These are phyloP conservation scores for Malurus elegans DNA, from an alignment of 2,113 vertebrate genomes.

Conservation along the genomic window DNA sequence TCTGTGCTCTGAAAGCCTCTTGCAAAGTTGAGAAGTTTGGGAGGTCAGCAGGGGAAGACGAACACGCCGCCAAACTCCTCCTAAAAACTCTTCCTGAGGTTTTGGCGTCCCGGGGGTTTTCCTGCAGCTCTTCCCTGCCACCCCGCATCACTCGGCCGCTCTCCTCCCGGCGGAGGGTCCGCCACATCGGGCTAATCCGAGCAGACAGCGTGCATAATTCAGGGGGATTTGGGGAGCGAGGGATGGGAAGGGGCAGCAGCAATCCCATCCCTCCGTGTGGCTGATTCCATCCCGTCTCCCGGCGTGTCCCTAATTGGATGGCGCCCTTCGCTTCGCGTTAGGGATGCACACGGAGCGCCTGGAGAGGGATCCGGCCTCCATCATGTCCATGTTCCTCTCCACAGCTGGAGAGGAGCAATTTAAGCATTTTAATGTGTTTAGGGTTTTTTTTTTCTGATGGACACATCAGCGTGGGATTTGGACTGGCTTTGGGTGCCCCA, in stretches of 20 bases:
- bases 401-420: fast-evolving
- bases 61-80: background rate
- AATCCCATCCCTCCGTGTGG: fast-evolving
- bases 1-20: background rate
- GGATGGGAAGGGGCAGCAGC: background rate
- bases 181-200: background rate
- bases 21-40: background rate
- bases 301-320: background rate
- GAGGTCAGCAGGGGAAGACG: fast-evolving
- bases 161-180: background rate
- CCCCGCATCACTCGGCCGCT: background rate
- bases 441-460: background rate
- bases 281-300: background rate
- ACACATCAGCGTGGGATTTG: background rate
- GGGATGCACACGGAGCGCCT: background rate
- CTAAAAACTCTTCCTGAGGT: background rate
- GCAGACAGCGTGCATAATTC: background rate
- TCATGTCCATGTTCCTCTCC: fast-evolving
- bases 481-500: background rate
- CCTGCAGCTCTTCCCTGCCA: background rate
- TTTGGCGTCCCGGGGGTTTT: background rate
- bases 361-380: background rate
- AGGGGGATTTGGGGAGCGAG: background rate
- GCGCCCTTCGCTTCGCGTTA: background rate
- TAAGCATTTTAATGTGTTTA: background rate